Percentiles rank a stretch among this genome's conserved stretches.
phyloP scores from a whole-genome alignment of 2,888 invertebrate genomes.

The Corbicula japonica region DNA sequence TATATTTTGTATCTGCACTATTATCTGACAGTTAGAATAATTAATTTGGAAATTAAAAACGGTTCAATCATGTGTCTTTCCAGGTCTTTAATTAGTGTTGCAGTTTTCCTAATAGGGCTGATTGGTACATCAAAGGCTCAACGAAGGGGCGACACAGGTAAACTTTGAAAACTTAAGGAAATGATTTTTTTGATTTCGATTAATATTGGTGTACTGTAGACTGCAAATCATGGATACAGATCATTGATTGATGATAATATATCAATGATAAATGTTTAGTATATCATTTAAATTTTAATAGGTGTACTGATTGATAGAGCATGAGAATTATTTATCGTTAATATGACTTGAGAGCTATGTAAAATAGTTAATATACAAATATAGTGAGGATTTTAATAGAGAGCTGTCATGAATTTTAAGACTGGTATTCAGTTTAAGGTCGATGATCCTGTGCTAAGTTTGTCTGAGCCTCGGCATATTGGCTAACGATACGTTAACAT shows the following conservation, averaged over 20 bases:
- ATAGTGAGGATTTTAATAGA: too few species aligned
- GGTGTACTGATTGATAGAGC: too few species aligned
- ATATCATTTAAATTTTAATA: too few species aligned
- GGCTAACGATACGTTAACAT: too few species aligned
- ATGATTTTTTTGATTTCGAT: constrained; percentile 13
- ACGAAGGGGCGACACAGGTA: constrained; percentile 30
- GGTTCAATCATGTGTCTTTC: not conserved
- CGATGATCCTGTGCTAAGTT: too few species aligned
- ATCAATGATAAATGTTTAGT: not conserved
- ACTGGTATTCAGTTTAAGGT: too few species aligned
- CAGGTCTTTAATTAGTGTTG: constrained; percentile 13
- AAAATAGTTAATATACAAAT: too few species aligned
- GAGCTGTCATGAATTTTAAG: too few species aligned
- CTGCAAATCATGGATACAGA: constrained; percentile 6
- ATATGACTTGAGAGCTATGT: too few species aligned
- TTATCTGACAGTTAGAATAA: constrained; percentile 5
- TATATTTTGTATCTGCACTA: constrained; percentile 6
- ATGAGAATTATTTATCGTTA: too few species aligned
- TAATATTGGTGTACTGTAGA: constrained; percentile 2
- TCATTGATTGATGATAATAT: constrained; percentile 15
- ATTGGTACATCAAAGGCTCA: constrained; percentile 18
- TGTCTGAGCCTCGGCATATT: too few species aligned
- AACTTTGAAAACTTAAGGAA: not conserved
- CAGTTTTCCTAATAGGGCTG: constrained; percentile 15
- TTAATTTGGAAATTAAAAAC: not conserved